Evolutionary conservation across 2,888 invertebrate species (phyloP), one percentile per base, ranked within the genome.

Genomic region (Pelosia muscerda): DNA sequence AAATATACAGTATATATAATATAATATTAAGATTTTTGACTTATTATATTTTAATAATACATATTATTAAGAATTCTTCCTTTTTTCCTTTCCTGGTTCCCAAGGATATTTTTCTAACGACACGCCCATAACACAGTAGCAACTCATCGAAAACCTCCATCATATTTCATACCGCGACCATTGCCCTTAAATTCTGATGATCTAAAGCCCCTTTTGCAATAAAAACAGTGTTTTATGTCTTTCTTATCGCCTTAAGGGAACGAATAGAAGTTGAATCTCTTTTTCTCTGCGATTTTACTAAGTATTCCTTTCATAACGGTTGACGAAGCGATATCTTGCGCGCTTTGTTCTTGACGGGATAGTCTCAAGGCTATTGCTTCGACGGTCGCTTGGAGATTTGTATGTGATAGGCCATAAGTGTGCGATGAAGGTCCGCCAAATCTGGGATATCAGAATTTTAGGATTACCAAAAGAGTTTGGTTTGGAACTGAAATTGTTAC

Each of bases 201-300:
- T 77, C 72, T 71, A 68, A 28, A 23, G 26, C 66, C 68, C 61
- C 63, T 68, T 72, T 63, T n/a, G 66, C 49, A 75, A 79, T 79
- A 78, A 79, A 80, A 80, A 69, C 72, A 67, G 34, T 73, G 73
- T 72, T 79, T 79, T 79, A 79, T 73, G 65, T 25, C 42, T 65
- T 66, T 70, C 74, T 79, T 78, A 78, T 79, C 78, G 68, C 61
- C 54, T 64, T 64, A 31, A 58, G 64, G 68, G 60, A 38, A 59
- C 49, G 55, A 64, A 64, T 56, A 31, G 49, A 56, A 42, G 49
- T 23, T 28, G 31, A 38, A 68, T 63, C 63, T 38, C 55, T 60
- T 68, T 68, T 64, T 56, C 34, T 58, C 13, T 61, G 34, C 25
- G 55, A 64, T 58, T 63, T 64, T 61, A 60, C 64, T 60, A 60